Percentiles rank a stretch among this genome's conserved stretches.
These are phyloP conservation scores for Phyllotreta striolata DNA, from an alignment of 2,888 invertebrate genomes.

Conservation along the genomic window DNA sequence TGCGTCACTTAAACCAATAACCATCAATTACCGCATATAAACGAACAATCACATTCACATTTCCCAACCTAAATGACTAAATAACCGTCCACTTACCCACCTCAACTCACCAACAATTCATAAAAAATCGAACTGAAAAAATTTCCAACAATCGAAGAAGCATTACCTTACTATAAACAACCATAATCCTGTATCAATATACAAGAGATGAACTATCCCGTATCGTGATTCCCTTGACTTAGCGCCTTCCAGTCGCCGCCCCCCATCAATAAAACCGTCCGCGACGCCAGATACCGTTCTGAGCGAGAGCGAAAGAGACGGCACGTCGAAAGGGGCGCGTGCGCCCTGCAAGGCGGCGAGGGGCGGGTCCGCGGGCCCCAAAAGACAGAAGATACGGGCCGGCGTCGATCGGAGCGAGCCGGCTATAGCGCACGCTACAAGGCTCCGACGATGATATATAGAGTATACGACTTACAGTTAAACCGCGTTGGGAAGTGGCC, in stretches of 20 bases:
- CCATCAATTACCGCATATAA: too few species aligned
- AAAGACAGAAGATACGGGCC: slow-evolving; percentile 7
- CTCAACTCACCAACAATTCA: slow-evolving; percentile 10
- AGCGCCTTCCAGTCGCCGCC: slow-evolving; percentile 59
- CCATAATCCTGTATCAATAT: slow-evolving; percentile 59
- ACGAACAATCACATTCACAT: too few species aligned
- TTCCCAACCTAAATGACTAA: too few species aligned
- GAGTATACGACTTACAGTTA: slow-evolving; percentile 78
- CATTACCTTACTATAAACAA: slow-evolving; percentile 50
- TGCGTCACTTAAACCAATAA: too few species aligned
- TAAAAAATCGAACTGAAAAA: slow-evolving; percentile 36
- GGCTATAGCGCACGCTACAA: slow-evolving; percentile 30
- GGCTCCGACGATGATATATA: slow-evolving; percentile 70
- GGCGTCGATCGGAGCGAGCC: slow-evolving; percentile 51
- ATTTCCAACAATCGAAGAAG: slow-evolving; percentile 49
- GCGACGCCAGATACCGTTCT: slow-evolving; percentile 44
- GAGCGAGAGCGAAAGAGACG: slow-evolving; percentile 46
- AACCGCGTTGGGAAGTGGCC: slow-evolving; percentile 79
- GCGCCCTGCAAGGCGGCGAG: slow-evolving; percentile 55
- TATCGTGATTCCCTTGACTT: slow-evolving; percentile 60
- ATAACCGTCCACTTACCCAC: neutral
- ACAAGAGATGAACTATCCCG: slow-evolving; percentile 49
- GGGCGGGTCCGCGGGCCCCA: slow-evolving; percentile 50
- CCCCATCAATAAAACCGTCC: slow-evolving; percentile 53
- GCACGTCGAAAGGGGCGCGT: slow-evolving; percentile 53